Evolutionary conservation across 2,888 invertebrate species (phyloP).

Genomic region (Polymixis flavicincta): DNA sequence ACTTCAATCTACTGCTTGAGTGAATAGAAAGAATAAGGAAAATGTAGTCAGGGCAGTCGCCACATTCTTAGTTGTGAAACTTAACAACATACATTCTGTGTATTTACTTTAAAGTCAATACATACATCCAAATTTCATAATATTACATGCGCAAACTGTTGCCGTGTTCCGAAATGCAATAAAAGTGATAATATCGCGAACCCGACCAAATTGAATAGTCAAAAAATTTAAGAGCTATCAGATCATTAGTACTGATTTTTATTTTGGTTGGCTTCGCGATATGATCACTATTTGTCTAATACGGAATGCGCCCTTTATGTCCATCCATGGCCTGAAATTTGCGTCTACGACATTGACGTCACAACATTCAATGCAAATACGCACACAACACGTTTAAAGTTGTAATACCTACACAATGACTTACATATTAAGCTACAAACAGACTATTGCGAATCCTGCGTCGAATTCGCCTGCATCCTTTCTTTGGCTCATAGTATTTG

Average conservation of each 20-base stretch:
- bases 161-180: too few relatives aligned
- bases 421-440: conserved; percentile 36
- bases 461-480: not conserved
- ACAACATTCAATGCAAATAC: conserved; percentile 84
- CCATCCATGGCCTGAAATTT: conserved; percentile 64
- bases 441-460: not conserved
- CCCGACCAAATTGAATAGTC: too few relatives aligned
- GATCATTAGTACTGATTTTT: too few relatives aligned
- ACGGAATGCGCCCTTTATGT: too few relatives aligned
- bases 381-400: conserved; percentile 68
- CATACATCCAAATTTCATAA: conserved; percentile 29
- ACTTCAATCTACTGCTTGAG: not conserved
- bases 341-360: conserved; percentile 70
- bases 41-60: not conserved
- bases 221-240: too few relatives aligned
- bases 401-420: conserved; percentile 64
- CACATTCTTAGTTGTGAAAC: not conserved
- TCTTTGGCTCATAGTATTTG: not conserved
- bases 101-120: not conserved
- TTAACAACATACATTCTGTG: not conserved
- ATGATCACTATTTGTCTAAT: too few relatives aligned
- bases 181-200: too few relatives aligned
- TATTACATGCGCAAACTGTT: conserved; percentile 29
- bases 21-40: not conserved
- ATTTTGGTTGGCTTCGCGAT: too few relatives aligned